Evolutionary conservation across 2,113 vertebrate genomes (phyloP).

Genomic region (Serilophus lunatus): DNA sequence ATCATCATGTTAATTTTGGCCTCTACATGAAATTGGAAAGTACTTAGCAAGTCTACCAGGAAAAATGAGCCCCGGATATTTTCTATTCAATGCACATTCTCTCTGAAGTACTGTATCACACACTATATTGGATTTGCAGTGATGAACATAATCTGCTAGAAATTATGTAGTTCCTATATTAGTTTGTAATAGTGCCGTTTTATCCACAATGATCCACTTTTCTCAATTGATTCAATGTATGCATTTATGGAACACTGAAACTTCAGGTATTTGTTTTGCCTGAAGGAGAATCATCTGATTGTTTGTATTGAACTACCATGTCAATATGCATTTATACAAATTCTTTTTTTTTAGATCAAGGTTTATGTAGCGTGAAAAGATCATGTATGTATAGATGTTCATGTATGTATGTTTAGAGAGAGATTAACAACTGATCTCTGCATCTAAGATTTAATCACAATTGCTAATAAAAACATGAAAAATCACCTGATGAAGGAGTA

Average conservation of each 20-base stretch:
- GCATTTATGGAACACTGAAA: constrained; percentile 9
- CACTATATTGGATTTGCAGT: neutral
- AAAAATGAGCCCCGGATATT: neutral
- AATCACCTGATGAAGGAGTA: neutral
- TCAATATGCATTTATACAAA: neutral
- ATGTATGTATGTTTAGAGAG: neutral
- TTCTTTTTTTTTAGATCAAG: neutral
- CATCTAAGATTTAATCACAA: neutral
- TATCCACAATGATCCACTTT: neutral
- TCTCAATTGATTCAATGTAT: neutral
- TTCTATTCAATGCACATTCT: neutral
- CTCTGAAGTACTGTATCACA: neutral
- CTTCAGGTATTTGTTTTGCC: neutral
- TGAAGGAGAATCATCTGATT: neutral
- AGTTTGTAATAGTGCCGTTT: neutral
- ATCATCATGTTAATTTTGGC: neutral
- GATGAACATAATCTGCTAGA: neutral
- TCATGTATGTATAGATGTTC: too few relatives aligned
- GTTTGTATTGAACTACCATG: neutral
- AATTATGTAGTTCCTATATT: neutral
- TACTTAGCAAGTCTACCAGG: neutral
- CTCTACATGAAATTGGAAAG: neutral
- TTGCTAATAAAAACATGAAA: neutral
- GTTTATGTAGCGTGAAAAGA: neutral
- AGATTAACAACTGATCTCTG: neutral